Evolutionary conservation across 2,797 vertebrate genomes (phyloP).

Genomic region (Moxostoma hubbsi): DNA sequence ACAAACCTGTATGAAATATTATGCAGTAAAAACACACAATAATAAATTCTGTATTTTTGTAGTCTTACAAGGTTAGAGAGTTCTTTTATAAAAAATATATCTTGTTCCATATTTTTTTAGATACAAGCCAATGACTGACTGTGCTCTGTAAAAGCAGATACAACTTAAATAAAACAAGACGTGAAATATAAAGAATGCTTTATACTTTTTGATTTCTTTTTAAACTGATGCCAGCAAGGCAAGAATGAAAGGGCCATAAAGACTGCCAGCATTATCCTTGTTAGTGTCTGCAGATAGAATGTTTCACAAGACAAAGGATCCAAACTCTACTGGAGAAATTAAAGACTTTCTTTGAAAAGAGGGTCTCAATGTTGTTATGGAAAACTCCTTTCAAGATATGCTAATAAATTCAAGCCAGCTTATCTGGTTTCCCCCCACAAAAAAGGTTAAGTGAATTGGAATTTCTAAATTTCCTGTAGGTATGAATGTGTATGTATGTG

Average conservation of each 20-base stretch:
- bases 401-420: slow-evolving; percentile 36
- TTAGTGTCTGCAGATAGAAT: slow-evolving; percentile 43
- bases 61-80: slow-evolving; percentile 6
- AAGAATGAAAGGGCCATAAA: slow-evolving; percentile 31
- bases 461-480: no score
- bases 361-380: slow-evolving; percentile 51
- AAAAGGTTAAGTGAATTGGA: no score
- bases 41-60: slow-evolving; percentile 12
- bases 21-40: slow-evolving; percentile 7
- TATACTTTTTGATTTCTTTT: background rate
- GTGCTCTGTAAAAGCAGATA: slow-evolving; percentile 16
- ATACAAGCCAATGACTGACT: slow-evolving; percentile 2
- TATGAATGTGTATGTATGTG: no score
- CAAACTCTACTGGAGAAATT: slow-evolving; percentile 43
- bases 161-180: slow-evolving; percentile 24
- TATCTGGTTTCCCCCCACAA: no score
- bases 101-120: background rate
- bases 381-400: slow-evolving; percentile 48
- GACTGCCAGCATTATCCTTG: slow-evolving; percentile 47
- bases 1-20: slow-evolving; percentile 5
- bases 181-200: slow-evolving; percentile 19
- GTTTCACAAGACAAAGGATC: slow-evolving; percentile 47
- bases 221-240: slow-evolving; percentile 31
- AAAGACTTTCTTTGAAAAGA: slow-evolving; percentile 49
- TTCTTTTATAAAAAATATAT: background rate